Conservation (phyloP, 1,140 invertebrate genomes). For the Orchesella cincta region DNA sequence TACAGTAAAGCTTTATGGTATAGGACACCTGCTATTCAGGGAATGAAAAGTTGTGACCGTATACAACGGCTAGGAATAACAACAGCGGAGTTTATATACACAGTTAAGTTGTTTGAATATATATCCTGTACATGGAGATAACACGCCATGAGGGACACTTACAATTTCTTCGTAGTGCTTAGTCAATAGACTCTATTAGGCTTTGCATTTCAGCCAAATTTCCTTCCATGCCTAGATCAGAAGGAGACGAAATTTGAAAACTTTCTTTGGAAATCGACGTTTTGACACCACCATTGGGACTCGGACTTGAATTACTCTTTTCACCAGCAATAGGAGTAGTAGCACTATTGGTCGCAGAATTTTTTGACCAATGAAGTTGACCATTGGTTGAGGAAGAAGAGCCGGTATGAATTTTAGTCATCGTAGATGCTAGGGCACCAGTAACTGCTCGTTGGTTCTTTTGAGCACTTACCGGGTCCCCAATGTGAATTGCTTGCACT, state of each 20-base stretch:
- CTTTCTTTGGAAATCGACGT: conserved; percentile 2
- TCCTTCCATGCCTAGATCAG: too few relatives aligned
- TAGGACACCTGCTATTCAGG: background rate
- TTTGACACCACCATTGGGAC: conserved; percentile 10
- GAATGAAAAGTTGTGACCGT: too few relatives aligned
- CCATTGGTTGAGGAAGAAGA: background rate
- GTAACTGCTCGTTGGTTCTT: background rate
- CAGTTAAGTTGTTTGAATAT: too few relatives aligned
- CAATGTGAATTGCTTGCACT: conserved; percentile 42
- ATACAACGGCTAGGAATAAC: too few relatives aligned
- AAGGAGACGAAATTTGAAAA: background rate
- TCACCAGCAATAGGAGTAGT: background rate
- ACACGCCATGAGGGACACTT: too few relatives aligned
- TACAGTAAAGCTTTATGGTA: background rate
- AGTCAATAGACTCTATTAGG: conserved; percentile 26
- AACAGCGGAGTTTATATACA: too few relatives aligned
- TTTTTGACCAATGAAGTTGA: conserved; percentile 15
- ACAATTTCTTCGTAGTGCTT: too few relatives aligned
- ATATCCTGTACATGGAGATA: too few relatives aligned
- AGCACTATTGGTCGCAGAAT: background rate
- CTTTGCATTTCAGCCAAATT: conserved; percentile 16
- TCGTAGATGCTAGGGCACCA: background rate
- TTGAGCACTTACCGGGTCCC: conserved; percentile 34
- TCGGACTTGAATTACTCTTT: conserved; percentile 17
- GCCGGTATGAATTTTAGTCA: background rate